These are phyloP conservation scores for Ophraella communa DNA, from an alignment of 2,888 invertebrate genomes.

Conservation along the genomic window DNA sequence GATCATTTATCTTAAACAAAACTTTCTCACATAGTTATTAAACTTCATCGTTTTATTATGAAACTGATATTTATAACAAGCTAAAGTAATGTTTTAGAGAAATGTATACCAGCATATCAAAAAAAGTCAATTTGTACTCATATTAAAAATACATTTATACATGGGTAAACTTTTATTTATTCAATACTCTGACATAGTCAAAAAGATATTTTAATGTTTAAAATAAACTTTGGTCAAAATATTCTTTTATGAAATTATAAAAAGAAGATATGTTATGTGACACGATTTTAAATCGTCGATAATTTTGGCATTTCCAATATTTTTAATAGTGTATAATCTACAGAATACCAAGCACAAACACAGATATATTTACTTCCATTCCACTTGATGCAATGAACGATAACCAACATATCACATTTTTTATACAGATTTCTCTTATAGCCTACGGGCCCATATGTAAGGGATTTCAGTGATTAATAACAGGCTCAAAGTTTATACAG, in stretches of 20 bases:
- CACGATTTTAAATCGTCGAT: not conserved
- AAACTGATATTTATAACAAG: not conserved
- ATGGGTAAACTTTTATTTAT: not conserved
- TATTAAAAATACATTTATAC: constrained; percentile 5
- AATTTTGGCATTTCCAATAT: not conserved
- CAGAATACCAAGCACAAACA: not conserved
- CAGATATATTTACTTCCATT: not conserved
- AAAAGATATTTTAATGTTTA: not conserved
- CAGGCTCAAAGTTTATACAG: too few species aligned
- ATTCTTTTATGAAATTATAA: constrained; percentile 20
- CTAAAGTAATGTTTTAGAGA: not conserved
- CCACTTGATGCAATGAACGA: not conserved
- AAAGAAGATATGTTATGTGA: constrained; percentile 15
- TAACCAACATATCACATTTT: too few species aligned
- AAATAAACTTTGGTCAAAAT: constrained; percentile 16
- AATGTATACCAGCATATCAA: not conserved
- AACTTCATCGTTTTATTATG: not conserved
- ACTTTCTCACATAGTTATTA: not conserved
- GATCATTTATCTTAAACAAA: constrained; percentile 4
- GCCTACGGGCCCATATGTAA: too few species aligned
- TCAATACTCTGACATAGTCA: not conserved
- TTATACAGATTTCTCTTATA: too few species aligned
- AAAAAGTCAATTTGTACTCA: constrained; percentile 17
- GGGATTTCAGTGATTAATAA: too few species aligned
- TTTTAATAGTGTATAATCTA: not conserved